Evolutionary conservation across 2,797 vertebrate genomes (phyloP).

Genomic region (Buceros bicornis): DNA sequence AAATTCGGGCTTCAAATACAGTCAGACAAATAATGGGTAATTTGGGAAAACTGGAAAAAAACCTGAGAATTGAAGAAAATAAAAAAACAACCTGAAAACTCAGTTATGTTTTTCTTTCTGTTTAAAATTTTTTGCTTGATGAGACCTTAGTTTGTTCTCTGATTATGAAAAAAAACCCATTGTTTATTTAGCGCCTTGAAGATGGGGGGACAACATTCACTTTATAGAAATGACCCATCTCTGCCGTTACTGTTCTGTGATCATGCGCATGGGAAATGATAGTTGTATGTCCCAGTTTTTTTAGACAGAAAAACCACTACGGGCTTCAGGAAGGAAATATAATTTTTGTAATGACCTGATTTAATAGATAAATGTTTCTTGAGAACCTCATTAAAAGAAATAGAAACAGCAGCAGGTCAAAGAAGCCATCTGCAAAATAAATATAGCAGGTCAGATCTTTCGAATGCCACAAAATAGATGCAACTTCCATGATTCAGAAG

Average conservation of each 20-base stretch:
- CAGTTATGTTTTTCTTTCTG: neutral
- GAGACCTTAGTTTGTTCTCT: neutral
- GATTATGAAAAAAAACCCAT: neutral
- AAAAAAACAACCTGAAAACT: neutral
- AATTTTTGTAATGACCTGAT: slow-evolving; percentile 62
- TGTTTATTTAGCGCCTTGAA: neutral
- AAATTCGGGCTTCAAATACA: neutral
- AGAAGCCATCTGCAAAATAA: slow-evolving; percentile 50
- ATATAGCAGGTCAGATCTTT: slow-evolving; percentile 32
- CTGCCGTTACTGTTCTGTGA: neutral
- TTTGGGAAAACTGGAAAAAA: neutral
- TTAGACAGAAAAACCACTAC: neutral
- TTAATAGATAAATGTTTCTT: slow-evolving; percentile 45
- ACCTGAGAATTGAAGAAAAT: neutral
- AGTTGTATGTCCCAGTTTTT: slow-evolving; percentile 29
- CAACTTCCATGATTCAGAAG: slow-evolving; percentile 11
- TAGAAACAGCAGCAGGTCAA: slow-evolving; percentile 27
- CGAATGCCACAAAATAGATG: slow-evolving; percentile 19
- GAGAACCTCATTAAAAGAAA: slow-evolving; percentile 18
- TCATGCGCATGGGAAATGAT: neutral
- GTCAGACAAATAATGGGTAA: neutral
- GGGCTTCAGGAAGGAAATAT: neutral
- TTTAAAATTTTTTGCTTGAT: neutral
- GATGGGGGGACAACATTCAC: neutral
- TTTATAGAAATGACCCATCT: neutral